Evolutionary conservation across 2,113 vertebrate genomes (phyloP).

Genomic region (Tapirus terrestris): DNA sequence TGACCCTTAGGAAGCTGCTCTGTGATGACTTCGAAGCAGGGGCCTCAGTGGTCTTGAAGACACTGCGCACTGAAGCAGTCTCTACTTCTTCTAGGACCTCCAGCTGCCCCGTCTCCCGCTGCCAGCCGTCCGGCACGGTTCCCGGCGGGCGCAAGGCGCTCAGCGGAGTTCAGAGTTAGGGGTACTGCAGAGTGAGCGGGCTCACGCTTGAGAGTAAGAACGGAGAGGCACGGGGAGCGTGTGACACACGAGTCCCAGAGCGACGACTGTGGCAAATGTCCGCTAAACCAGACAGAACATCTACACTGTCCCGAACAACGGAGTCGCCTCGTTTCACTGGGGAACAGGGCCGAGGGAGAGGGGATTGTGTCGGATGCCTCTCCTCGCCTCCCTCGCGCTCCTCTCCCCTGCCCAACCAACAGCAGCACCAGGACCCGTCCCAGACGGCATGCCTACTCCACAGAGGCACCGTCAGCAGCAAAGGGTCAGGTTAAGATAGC

Average conservation of each 20-base stretch:
- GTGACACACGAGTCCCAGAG: not conserved
- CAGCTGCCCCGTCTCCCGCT: rapidly evolving
- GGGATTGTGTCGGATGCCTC: no score
- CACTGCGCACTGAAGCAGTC: rapidly evolving
- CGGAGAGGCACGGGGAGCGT: rapidly evolving
- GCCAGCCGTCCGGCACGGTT: rapidly evolving
- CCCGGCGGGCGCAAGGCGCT: not conserved
- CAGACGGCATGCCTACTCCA: rapidly evolving
- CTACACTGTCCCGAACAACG: not conserved
- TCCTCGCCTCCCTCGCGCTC: rapidly evolving
- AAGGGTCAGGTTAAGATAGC: no score
- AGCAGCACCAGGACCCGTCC: rapidly evolving
- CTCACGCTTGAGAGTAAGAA: not conserved
- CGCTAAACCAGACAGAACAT: not conserved
- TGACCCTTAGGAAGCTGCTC: not conserved
- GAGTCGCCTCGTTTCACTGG: not conserved
- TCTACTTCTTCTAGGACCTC: rapidly evolving
- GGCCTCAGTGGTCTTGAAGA: not conserved
- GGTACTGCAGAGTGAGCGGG: not conserved
- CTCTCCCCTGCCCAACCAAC: not conserved
- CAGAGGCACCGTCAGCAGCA: not conserved
- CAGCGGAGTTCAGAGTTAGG: not conserved
- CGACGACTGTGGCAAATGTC: not conserved
- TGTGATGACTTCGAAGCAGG: not conserved
- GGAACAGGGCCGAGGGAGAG: not conserved